Conservation (phyloP, 1,140 invertebrate species). For the Stegodyphus mimosarum region DNA sequence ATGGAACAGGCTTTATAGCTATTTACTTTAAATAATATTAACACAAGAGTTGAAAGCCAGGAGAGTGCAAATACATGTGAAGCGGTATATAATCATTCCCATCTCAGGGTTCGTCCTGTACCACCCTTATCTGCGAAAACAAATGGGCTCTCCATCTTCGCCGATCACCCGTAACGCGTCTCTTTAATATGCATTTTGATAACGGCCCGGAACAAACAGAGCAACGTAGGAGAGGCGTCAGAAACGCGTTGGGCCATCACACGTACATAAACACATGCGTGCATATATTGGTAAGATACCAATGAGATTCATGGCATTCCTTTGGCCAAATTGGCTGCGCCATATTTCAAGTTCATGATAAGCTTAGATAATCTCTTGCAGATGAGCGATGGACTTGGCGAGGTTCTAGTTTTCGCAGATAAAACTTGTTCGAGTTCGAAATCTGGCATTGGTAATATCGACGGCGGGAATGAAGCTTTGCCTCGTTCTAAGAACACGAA, state of each 20-base stretch:
- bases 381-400: constrained; percentile 8
- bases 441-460: background rate
- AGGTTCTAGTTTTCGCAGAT: constrained; percentile 16
- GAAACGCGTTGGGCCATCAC: background rate
- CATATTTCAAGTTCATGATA: constrained; percentile 32
- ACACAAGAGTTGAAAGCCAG: too few species aligned
- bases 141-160: too few species aligned
- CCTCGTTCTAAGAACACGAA: background rate
- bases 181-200: background rate
- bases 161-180: too few species aligned
- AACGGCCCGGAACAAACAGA: background rate
- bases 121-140: too few species aligned
- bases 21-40: too few species aligned
- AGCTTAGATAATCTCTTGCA: constrained; percentile 2
- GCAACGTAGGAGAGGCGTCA: too few species aligned
- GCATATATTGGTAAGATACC: background rate
- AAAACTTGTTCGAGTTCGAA: constrained; percentile 31
- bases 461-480: background rate
- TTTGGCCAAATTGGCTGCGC: constrained; percentile 18
- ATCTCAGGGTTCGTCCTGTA: too few species aligned
- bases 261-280: background rate
- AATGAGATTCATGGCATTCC: constrained; percentile 14
- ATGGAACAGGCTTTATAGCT: too few species aligned
- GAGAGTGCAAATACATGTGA: too few species aligned
- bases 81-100: too few species aligned